Base-by-base conservation (phyloP, 2,888 invertebrate species). In the Chirona hameri region DNA sequence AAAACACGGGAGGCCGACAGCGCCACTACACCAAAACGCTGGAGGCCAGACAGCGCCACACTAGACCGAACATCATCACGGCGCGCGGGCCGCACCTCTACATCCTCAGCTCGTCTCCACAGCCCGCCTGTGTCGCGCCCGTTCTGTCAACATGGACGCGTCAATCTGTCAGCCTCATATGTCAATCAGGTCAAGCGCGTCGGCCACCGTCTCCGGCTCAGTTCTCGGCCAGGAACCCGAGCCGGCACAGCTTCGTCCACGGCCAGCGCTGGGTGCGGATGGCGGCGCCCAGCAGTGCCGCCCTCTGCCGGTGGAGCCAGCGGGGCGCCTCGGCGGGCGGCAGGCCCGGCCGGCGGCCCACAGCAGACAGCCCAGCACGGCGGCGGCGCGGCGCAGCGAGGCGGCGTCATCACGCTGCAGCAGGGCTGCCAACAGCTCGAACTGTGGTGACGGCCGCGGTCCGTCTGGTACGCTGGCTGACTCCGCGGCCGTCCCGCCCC, bases 291-390 rank as follows among this genome's bases (percentile, higher is more conserved):
- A 96, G 88, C 1, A 95, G 93, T 0, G 94, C 95, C 0, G 96
- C 96, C 76, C 96, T 90, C 87, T 96, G 95, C 29, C 95, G 89
- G 87, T 97, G 96, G 85, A 97, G 86, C 46, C 85, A 85, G 69
- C 86, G 86, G 83, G 85, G 86, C n/a, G 86, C 86, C 31, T 85
- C 84, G 52, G 82, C 83, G n/a, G 72, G 65, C 27, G 81, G 83
- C 76, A 39, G 39, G 39, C 39, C 39, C 39, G 76, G 9, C 21
- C 80, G 14, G 52, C 15, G 1, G 95, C 96, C 95, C 96, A 96
- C 0, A 96, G 89, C 86, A 94, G 92, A 87, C 94, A 94, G 87
- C 96, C 96, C n/a, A 96, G 89, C 0, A 95, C 91, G 0, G 94
- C 92, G 87, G 95, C 95, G 0, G 94, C 94, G 87, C 89, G 87